Conservation (phyloP, 2,113 vertebrate genomes). For the Centropristis striata region DNA sequence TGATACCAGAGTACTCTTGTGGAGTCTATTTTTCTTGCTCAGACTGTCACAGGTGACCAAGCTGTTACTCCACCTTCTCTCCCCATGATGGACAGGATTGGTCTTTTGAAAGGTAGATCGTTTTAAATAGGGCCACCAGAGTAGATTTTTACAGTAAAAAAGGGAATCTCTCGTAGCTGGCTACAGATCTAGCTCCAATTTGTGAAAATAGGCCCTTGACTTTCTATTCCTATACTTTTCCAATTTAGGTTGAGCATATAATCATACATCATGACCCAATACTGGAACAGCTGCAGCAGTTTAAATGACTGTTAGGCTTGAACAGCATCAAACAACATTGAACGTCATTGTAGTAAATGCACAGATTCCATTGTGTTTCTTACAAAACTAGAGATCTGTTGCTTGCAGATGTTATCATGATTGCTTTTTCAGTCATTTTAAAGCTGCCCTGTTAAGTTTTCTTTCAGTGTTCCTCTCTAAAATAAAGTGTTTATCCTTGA, state of each 20-base stretch:
- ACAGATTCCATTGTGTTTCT: background rate
- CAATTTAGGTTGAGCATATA: slow-evolving; percentile 40
- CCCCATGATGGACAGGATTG: slow-evolving; percentile 16
- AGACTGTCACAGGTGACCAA: slow-evolving; percentile 53
- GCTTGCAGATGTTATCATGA: background rate
- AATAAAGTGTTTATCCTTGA: background rate
- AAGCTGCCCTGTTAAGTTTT: background rate
- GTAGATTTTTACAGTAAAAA: background rate
- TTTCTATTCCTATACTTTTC: slow-evolving; percentile 38
- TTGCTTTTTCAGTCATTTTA: background rate
- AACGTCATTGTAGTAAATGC: background rate
- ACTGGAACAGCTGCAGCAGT: slow-evolving; percentile 8
- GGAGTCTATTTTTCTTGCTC: slow-evolving; percentile 1
- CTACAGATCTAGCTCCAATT: slow-evolving; percentile 23
- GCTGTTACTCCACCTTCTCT: slow-evolving; percentile 12
- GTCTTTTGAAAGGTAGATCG: slow-evolving; percentile 21
- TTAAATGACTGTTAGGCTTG: background rate
- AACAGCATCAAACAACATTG: background rate
- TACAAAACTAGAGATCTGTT: background rate
- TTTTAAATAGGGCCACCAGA: background rate
- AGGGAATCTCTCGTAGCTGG: slow-evolving; percentile 6
- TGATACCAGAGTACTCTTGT: slow-evolving; percentile 19
- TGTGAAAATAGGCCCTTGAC: slow-evolving; percentile 27
- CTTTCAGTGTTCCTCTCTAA: background rate
- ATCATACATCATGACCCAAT: slow-evolving; percentile 18